Evolutionary conservation across 2,113 vertebrate genomes (phyloP), one percentile per base, ranked within the genome.

Genomic region (Platycercus adscitus): DNA sequence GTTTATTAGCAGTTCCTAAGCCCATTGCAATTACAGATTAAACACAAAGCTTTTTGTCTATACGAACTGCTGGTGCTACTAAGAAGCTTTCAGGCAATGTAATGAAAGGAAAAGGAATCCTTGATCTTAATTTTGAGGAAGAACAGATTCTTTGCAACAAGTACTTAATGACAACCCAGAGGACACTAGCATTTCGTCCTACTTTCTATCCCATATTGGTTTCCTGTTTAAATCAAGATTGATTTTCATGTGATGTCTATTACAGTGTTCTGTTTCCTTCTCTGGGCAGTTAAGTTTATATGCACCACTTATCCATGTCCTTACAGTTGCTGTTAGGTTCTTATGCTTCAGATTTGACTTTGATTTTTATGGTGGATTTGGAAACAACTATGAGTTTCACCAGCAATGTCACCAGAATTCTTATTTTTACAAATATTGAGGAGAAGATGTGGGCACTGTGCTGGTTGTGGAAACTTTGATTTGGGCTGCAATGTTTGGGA

Each of bases 1-100:
- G 80, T 96, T 97, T 97, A 95, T 97, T 96, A 97, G 87, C 71
- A 87, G 90, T 95, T 92, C 96, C 72, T 93, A 90, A 96, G 97
- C 92, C 73, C 80, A 65, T 81, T 97, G 86, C 92, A 94, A 95
- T 97, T 96, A 95, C 94, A 21, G 73, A 91, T 97, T 96, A 96
- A 97, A 89, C n/a, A 29, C 5, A 4, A n/a, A 35, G 1, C 28
- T 81, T 97, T 97, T 97, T 76, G 94, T 86, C 94, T 94, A 91
- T 95, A 96, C 70, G 95, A 96, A 97, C 93, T 85, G 76, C 66
- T 75, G 43, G 77, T 94, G 64, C 80, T 96, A 69, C 96, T 93
- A 97, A 96, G 93, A 97, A 96, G 89, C 94, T 98, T 96, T 96
- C 96, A 95, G 92, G 92, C 86, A 80, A 50, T 87, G 82, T 94